Conservation (phyloP, 2,888 invertebrate genomes). For the Spodoptera exigua region DNA sequence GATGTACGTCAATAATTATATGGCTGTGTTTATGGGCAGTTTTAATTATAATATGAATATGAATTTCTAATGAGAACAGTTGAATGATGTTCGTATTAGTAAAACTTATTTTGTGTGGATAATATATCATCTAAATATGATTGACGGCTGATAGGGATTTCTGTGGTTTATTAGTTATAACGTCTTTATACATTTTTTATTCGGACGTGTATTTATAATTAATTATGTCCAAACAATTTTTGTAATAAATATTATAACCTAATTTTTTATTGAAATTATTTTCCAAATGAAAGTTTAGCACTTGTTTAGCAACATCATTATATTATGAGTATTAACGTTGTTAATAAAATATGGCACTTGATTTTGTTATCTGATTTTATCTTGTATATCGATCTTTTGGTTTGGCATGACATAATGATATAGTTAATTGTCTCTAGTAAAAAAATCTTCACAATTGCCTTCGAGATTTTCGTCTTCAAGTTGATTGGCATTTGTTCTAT, state of each 20-base stretch:
- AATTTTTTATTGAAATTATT: not conserved
- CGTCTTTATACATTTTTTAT: constrained; percentile 20
- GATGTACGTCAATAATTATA: constrained; percentile 74
- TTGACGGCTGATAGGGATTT: constrained; percentile 47
- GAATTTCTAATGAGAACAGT: constrained; percentile 70
- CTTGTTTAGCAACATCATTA: not conserved
- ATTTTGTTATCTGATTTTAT: not conserved
- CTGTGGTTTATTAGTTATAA: constrained; percentile 42
- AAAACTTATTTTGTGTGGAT: constrained; percentile 45
- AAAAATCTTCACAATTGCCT: no score
- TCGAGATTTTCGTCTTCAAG: no score
- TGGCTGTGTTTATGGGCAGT: constrained; percentile 68
- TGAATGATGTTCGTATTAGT: constrained; percentile 67
- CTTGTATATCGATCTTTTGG: no score
- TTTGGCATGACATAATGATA: no score
- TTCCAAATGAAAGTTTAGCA: not conserved
- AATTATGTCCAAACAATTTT: constrained; percentile 10
- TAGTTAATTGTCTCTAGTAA: no score
- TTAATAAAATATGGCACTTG: not conserved
- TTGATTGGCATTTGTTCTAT: no score
- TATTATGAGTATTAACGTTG: not conserved
- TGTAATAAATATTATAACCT: not conserved
- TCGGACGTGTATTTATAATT: constrained; percentile 7
- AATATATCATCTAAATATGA: constrained; percentile 51
- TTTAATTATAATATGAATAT: constrained; percentile 76